These are phyloP conservation scores for Tachuris rubrigastra DNA, from an alignment of 2,113 vertebrate species.

Conservation along the genomic window DNA sequence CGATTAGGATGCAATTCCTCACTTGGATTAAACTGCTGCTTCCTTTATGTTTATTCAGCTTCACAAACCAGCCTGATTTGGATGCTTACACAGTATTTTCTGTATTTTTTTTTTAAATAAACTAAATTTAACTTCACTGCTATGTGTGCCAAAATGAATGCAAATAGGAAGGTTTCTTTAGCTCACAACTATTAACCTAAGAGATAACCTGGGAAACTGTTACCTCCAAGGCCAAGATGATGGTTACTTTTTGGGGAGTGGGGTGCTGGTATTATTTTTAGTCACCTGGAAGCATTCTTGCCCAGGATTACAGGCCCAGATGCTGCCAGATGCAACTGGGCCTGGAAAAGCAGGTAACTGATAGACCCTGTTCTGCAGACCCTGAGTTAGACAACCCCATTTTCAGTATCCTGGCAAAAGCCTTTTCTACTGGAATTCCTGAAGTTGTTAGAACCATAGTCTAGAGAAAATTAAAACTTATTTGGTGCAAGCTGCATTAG, in stretches of 20 bases:
- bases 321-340: not conserved
- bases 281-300: not conserved
- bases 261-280: not conserved
- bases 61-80: not conserved
- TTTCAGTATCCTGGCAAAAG: not conserved
- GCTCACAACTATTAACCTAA: not conserved
- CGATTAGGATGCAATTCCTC: slow-evolving; percentile 9
- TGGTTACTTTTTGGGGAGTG: not conserved
- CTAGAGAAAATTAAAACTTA: not conserved
- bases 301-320: not conserved
- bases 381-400: not conserved
- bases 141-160: not conserved
- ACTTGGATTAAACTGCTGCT: slow-evolving; percentile 11
- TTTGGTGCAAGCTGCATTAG: not conserved
- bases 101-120: not conserved
- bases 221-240: not conserved
- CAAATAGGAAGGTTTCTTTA: not conserved
- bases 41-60: not conserved
- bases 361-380: not conserved
- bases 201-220: not conserved
- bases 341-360: not conserved
- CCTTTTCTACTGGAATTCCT: not conserved
- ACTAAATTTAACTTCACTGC: not conserved
- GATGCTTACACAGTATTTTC: not conserved
- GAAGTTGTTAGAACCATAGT: not conserved